Percentiles rank a stretch among this genome's conserved stretches.
Evolutionary conservation across 2,113 vertebrate species (phyloP).

Genomic region (Chamaetylas fuelleborni): DNA sequence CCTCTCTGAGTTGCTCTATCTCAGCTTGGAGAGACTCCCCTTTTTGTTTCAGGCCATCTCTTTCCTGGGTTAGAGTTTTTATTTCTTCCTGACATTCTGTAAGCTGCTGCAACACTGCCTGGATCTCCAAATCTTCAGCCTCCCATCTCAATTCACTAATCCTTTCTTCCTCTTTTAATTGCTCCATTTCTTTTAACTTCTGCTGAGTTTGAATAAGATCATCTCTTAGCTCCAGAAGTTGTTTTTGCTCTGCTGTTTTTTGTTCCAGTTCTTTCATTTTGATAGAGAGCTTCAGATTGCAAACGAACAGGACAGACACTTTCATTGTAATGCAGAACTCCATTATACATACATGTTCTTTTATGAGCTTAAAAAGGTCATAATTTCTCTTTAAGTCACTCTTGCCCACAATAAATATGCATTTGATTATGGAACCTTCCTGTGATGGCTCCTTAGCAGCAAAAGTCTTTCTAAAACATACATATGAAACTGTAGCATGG

Average conservation of each 20-base stretch:
- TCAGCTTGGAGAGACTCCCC: conserved; percentile 59
- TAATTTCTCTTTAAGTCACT: not conserved
- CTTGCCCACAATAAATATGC: not conserved
- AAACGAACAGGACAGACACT: not conserved
- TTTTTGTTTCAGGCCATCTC: conserved; percentile 49
- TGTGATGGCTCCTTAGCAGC: not conserved
- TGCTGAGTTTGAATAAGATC: conserved; percentile 40
- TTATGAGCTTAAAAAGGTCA: not conserved
- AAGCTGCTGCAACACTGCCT: conserved; percentile 34
- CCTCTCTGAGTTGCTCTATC: conserved; percentile 65
- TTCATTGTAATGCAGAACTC: not conserved
- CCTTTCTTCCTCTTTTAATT: conserved; percentile 54
- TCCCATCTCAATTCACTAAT: not conserved
- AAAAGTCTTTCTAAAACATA: not conserved
- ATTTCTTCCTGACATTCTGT: conserved; percentile 42
- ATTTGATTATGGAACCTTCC: not conserved
- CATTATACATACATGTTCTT: not conserved
- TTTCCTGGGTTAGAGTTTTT: conserved; percentile 51
- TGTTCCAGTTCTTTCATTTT: conserved; percentile 64
- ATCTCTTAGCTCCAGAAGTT: conserved; percentile 45
- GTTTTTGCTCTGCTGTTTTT: conserved; percentile 50
- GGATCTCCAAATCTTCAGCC: conserved; percentile 30
- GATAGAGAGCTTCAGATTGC: conserved; percentile 48
- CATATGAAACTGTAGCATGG: not conserved
- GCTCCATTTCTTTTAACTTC: conserved; percentile 48